These are phyloP conservation scores for Amblyopsis hoosieri DNA, from an alignment of 2,797 vertebrate genomes.

Conservation along the genomic window DNA sequence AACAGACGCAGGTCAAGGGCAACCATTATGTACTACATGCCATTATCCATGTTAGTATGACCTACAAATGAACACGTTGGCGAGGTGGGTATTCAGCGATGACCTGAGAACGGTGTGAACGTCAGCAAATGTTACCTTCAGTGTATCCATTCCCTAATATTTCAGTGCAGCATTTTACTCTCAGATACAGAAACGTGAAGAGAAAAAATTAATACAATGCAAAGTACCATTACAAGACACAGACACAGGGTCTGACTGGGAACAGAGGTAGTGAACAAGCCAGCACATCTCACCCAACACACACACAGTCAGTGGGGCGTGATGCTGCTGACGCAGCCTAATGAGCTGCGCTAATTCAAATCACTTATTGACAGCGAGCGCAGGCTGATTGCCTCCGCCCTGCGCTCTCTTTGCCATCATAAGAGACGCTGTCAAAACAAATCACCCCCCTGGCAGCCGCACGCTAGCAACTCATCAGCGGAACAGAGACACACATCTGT, in stretches of 20 bases:
- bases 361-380: constrained; percentile 79
- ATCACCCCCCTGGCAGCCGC: constrained; percentile 60
- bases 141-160: no score
- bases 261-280: constrained; percentile 7
- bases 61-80: not conserved
- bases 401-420: constrained; percentile 65
- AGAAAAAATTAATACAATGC: no score
- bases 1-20: not conserved
- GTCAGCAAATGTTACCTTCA: no score
- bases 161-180: no score
- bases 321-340: constrained; percentile 67
- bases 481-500: not conserved
- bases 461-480: not conserved
- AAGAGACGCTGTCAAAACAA: constrained; percentile 79
- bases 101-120: no score
- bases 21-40: constrained; percentile 23
- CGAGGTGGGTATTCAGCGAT: not conserved
- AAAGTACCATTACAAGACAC: constrained; percentile 5
- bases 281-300: constrained; percentile 19
- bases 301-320: constrained; percentile 60
- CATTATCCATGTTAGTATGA: not conserved
- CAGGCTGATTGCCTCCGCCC: constrained; percentile 76
- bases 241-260: not conserved
- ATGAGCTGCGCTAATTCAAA: constrained; percentile 83
- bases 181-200: no score